phyloP scores from a whole-genome alignment of 2,888 invertebrate genomes.

The Coremacera marginata region DNA sequence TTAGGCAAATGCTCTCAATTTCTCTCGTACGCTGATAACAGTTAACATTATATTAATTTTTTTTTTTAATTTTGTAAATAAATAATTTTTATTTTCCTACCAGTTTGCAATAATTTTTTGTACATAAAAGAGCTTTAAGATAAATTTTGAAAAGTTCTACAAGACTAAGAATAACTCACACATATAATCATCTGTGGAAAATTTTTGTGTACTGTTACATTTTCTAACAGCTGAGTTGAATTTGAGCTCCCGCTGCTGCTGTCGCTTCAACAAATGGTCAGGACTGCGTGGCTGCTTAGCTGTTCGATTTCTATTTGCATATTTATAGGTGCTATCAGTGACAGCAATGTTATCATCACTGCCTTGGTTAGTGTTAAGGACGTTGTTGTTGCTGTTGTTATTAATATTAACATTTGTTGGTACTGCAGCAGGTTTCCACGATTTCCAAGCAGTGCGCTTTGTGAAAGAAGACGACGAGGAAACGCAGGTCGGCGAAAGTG shows the following conservation, averaged over 20 bases:
- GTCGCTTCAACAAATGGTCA: not conserved
- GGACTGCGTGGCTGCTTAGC: not conserved
- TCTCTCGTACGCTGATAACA: not conserved
- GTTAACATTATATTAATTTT: too few species aligned
- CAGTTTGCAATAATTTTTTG: not conserved
- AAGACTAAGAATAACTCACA: not conserved
- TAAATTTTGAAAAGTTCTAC: not conserved
- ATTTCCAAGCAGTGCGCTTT: conserved; percentile 11
- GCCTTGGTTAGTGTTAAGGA: not conserved
- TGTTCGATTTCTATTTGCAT: not conserved
- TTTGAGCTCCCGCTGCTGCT: not conserved
- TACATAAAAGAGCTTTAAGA: not conserved
- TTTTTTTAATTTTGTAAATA: not conserved
- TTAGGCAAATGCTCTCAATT: too few species aligned
- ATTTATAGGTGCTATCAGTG: not conserved
- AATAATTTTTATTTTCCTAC: conserved; percentile 4
- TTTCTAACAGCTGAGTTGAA: not conserved
- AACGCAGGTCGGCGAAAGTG: conserved; percentile 36
- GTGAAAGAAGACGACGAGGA: conserved; percentile 37
- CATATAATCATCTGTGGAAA: not conserved
- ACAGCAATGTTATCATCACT: not conserved
- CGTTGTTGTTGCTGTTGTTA: not conserved
- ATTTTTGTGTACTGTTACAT: not conserved
- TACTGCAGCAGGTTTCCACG: conserved; percentile 47
- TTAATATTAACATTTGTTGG: conserved; percentile 52